Evolutionary conservation across 2,888 invertebrate species (phyloP), one percentile per base, ranked within the genome.

Genomic region (Eremobia ochroleuca): DNA sequence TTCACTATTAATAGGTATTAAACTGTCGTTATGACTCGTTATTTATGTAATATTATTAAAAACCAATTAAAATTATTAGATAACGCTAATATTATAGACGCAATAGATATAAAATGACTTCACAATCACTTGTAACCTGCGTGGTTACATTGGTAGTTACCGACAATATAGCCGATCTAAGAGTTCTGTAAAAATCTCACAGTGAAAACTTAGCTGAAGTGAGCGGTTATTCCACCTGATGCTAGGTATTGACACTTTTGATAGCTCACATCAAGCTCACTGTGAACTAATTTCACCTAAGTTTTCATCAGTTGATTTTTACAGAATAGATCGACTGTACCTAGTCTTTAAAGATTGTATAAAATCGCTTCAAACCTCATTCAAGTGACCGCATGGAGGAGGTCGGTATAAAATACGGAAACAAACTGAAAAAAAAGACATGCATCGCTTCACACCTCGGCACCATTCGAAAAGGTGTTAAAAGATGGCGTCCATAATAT

Each of bases 81-180:
- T 69, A 61, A 34, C 21, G 64, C 70, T 74, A 66, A 65, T 69
- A 58, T 15, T 74, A n/a, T 34, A n/a, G 28, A 59, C 28, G 34
- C 76, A 67, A 76, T 31, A 46, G 67, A 81, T 64, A 71, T 25
- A 25, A 65, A 25, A 59, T 79, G 65, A 66, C 59, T 9, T 80
- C 62, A 80, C 6, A 3, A 68, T 80, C 79, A 79, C 34, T 67
- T 28, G 31, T 46, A 6, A 62, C 18, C 21, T 9, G 46, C 73
- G 73, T 79, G 75, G 43, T 40, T 0, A 40, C 43, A 43, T 13
- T 43, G 40, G 43, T 43, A 4, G 4, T 40, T 31, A 40, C 9
- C 25, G 25, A 31, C 52, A 62, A n/a, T 61, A 25, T 0, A 34
- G 25, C 25, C 25, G 25, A 34, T 34, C 61, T 61, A 34, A 34